A percentile compares a stretch with the other conserved stretches of the same genome.
Conservation (phyloP, 2,797 vertebrate species). For the Phrynocephalus forsythii region DNA sequence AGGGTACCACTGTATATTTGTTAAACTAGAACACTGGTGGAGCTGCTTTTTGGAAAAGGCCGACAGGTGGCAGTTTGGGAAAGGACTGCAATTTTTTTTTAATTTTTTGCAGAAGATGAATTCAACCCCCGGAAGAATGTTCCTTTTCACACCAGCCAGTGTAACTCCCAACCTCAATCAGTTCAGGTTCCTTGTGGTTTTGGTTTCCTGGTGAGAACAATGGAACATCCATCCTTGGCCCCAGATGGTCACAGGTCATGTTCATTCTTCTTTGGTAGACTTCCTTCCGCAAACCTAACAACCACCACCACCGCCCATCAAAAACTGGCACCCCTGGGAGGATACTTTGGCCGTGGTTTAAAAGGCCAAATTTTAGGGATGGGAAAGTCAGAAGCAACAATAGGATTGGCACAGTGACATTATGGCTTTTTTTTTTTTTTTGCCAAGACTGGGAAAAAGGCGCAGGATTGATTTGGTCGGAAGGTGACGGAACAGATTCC, state of each 20-base stretch:
- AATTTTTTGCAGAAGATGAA: background rate
- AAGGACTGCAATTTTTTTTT: background rate
- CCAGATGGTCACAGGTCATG: background rate
- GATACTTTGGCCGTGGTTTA: constrained; percentile 3
- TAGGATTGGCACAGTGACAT: background rate
- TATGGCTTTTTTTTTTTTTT: background rate
- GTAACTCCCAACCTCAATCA: background rate
- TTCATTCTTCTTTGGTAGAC: background rate
- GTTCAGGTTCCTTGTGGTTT: constrained; percentile 25
- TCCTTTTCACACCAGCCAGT: constrained; percentile 2
- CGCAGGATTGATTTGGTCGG: no score
- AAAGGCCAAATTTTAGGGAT: background rate
- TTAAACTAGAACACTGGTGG: background rate
- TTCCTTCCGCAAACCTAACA: background rate
- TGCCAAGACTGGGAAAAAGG: background rate
- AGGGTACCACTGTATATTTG: background rate
- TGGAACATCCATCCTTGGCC: constrained; percentile 22
- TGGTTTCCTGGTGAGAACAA: constrained; percentile 39
- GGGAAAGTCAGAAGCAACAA: background rate
- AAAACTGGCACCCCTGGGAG: background rate
- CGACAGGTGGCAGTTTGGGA: no score
- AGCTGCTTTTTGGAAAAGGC: no score
- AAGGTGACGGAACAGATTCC: no score
- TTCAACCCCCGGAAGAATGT: background rate
- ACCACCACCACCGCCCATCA: background rate